phyloP scores from a whole-genome alignment of 64 coral and sea anemone species.

The Platygyra sinensis region DNA sequence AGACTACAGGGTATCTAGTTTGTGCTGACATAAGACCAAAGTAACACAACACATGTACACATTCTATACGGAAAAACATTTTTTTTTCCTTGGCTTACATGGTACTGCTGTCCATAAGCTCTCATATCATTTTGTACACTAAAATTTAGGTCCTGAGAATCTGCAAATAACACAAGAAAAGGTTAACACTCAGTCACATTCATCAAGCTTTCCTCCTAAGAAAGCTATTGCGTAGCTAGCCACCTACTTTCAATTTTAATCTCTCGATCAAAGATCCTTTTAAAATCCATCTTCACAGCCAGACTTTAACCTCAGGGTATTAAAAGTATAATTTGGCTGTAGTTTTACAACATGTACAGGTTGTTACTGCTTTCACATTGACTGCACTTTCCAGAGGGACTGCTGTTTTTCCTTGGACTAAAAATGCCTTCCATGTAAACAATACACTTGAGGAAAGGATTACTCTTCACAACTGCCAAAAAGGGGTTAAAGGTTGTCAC shows the following conservation, averaged over 20 bases:
- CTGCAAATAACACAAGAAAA: conserved; percentile 22
- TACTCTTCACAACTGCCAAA: background rate
- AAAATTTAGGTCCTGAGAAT: conserved; percentile 27
- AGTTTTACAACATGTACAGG: background rate
- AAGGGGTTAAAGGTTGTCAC: background rate
- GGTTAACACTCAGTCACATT: background rate
- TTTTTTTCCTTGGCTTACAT: background rate
- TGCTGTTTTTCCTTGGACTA: background rate
- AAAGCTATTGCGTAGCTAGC: background rate
- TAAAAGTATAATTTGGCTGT: background rate
- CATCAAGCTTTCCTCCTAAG: background rate
- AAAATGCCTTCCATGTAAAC: background rate
- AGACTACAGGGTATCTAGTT: background rate
- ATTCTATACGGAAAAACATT: background rate
- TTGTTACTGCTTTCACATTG: background rate
- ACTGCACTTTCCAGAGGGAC: background rate
- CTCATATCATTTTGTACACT: conserved; percentile 4
- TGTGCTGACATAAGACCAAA: background rate
- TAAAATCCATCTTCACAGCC: background rate
- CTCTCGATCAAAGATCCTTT: background rate
- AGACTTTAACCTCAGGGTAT: background rate
- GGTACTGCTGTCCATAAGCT: background rate
- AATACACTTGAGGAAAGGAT: background rate
- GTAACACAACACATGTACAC: background rate
- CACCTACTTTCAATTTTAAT: background rate